These are phyloP conservation scores for Hemiscyllium ocellatum DNA, from an alignment of 2,113 vertebrate genomes.

Conservation along the genomic window DNA sequence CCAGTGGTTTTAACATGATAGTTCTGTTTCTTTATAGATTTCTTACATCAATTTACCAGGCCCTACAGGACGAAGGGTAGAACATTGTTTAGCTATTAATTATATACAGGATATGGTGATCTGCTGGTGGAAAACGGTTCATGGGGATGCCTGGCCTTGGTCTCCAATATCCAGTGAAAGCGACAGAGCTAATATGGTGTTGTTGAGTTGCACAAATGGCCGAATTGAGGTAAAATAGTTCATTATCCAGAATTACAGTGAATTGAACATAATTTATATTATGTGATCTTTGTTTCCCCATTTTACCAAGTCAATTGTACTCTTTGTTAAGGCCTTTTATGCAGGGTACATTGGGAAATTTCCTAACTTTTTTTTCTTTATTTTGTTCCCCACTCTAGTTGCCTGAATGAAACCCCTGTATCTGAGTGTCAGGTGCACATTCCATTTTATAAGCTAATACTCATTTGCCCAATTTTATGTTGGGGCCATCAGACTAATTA, in stretches of 20 bases:
- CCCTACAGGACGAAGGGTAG: slow-evolving; percentile 54
- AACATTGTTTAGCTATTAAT: slow-evolving; percentile 66
- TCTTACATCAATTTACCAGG: slow-evolving; percentile 66
- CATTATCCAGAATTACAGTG: not conserved
- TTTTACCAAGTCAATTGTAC: not conserved
- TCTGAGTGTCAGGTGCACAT: not conserved
- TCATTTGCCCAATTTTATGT: not conserved
- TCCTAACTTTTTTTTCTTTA: not conserved
- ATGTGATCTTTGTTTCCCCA: not conserved
- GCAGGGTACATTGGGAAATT: not conserved
- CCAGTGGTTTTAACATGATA: not conserved
- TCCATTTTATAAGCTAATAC: not conserved
- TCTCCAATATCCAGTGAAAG: slow-evolving; percentile 63
- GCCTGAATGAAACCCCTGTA: not conserved
- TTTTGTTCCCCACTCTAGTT: not conserved
- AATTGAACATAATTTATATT: not conserved
- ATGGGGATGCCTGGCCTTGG: slow-evolving; percentile 77
- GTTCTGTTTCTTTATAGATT: slow-evolving; percentile 57
- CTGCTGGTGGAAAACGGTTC: slow-evolving; percentile 78
- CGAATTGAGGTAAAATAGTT: slow-evolving; percentile 70
- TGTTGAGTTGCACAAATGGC: slow-evolving; percentile 67
- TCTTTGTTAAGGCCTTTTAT: not conserved
- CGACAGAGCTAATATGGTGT: slow-evolving; percentile 73
- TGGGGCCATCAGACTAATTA: not conserved
- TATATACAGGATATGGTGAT: slow-evolving; percentile 66